Evolutionary conservation across 2,888 invertebrate species (phyloP).

Genomic region (Oxycera nigricornis): DNA sequence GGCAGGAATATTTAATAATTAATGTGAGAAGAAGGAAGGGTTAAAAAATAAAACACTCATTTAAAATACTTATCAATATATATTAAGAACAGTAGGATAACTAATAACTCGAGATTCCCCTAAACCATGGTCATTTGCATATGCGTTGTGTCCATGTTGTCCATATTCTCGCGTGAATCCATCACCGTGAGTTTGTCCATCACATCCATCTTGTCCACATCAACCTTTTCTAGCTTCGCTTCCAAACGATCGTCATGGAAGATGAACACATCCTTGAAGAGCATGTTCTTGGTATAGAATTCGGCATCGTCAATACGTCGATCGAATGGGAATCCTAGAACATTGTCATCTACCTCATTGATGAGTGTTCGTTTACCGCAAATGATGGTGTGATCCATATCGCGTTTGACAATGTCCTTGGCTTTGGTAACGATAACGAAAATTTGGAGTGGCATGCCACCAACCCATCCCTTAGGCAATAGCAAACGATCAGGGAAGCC

Average conservation of each 20-base stretch:
- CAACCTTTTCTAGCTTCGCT: neutral
- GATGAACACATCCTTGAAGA: conserved; percentile 67
- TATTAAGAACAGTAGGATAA: conserved; percentile 3
- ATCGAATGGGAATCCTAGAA: conserved; percentile 64
- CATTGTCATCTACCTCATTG: conserved; percentile 63
- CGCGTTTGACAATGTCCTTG: conserved; percentile 30
- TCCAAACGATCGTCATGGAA: conserved; percentile 57
- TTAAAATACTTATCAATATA: conserved; percentile 7
- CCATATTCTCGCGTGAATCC: neutral
- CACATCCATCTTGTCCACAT: neutral
- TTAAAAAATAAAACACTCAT: neutral
- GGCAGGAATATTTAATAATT: too few species aligned
- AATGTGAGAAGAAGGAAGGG: too few species aligned
- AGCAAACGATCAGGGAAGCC: conserved; percentile 70
- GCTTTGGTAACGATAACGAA: conserved; percentile 64
- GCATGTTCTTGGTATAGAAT: conserved; percentile 64
- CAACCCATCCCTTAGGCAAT: conserved; percentile 69
- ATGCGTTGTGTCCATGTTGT: neutral
- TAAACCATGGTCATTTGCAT: conserved; percentile 6
- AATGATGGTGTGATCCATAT: conserved; percentile 35
- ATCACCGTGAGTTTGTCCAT: neutral
- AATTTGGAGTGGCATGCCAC: conserved; percentile 70
- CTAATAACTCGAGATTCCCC: neutral
- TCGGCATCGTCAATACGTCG: conserved; percentile 60
- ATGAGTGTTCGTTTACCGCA: conserved; percentile 51